Base-by-base conservation (phyloP, 1,140 invertebrate species). In the Andricus grossulariae region DNA sequence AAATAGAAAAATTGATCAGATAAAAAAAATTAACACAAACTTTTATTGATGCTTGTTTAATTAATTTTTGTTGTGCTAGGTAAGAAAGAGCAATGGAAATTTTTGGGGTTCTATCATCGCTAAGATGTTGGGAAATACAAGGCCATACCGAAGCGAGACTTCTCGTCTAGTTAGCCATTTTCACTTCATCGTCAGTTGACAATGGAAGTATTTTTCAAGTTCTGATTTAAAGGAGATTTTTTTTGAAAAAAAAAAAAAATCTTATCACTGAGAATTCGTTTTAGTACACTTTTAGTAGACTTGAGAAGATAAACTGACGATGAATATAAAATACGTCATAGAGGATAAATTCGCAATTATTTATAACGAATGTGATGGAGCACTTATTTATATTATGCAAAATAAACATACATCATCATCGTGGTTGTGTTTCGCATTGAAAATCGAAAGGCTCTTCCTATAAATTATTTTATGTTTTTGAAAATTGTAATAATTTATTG, bases 21-120 rank as follows among this genome's bases (percentile, higher is more conserved):
- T 77, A 78, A 74, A 32, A 50, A 72, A 60, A 70, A 71, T 52
- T 25, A 73, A 75, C 39, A 45, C 5, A 66, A 78, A 50, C 74
- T 85, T 88, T 86, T 88, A 83, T 88, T 87, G 76, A 88, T 78
- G 76, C 76, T 88, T 88, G 82, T 86, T 86, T 85, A 82, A 85
- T 84, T 87, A 66, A 83, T 86, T 73, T 85, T 87, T 84, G 79
- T 87, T 87, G 81, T 81, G 72, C 81, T 80, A 83, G 79, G 73
- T 72, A n/a, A 75, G 25, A 19, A 45, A 8, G 16, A 54, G 70
- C 76, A 76, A 50, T 76, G 21, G 50, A 75, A 73, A 70, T 73
- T 66, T 73, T 75, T 73, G 73, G 78, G 57, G 79, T 78, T 71
- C 55, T 78, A 75, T 55, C 18, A n/a, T n/a, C 18, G 39, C 19